Conservation (phyloP, 2,888 invertebrate genomes). For the Meghimatium bilineatum region DNA sequence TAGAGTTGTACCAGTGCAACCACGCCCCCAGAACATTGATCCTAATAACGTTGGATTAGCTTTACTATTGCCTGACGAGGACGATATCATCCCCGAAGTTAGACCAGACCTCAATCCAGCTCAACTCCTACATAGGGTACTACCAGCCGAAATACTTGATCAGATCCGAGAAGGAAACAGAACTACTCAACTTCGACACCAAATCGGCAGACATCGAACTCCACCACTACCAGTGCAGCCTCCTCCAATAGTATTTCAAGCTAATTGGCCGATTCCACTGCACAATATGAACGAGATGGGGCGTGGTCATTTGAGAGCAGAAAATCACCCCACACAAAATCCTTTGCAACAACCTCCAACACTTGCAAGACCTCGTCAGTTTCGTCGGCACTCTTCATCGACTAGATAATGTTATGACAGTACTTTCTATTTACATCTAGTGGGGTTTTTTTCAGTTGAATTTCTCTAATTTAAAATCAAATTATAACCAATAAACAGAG, state of each 20-base stretch:
- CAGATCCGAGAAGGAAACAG: constrained; percentile 15
- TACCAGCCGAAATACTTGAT: neutral
- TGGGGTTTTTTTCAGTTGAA: no score
- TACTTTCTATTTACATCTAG: no score
- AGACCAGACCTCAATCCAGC: neutral
- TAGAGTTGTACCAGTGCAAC: neutral
- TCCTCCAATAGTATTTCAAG: constrained; percentile 1
- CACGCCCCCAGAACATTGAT: neutral
- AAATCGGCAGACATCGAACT: neutral
- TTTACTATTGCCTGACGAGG: neutral
- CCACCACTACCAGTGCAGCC: constrained; percentile 2
- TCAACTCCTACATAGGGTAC: neutral
- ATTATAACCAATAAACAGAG: no score
- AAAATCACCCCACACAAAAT: neutral
- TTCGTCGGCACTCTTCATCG: neutral
- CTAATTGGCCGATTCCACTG: neutral
- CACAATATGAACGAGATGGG: neutral
- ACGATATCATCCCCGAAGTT: neutral
- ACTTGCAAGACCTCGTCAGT: neutral
- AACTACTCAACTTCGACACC: neutral
- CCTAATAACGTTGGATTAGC: neutral
- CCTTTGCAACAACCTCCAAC: neutral
- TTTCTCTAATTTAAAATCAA: no score
- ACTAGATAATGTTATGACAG: neutral
- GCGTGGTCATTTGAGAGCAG: neutral